Percentiles rank a stretch among this genome's conserved stretches.
Conservation (phyloP, 92 coral and sea anemone genomes). For the Scolanthus callimorphus region DNA sequence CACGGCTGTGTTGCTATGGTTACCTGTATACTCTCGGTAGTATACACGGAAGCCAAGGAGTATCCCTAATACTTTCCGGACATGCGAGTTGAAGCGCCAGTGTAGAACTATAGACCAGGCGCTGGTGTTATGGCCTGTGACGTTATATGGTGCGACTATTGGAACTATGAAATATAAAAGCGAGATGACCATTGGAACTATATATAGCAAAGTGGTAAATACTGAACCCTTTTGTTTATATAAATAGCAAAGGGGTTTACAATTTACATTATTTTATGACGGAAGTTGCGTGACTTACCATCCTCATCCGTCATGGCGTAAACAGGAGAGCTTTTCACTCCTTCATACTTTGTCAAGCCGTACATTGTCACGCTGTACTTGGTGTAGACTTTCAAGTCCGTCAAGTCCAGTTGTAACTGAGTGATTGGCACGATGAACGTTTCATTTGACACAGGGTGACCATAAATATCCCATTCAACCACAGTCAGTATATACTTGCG, state of each 20-base stretch:
- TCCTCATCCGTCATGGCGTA: slow-evolving; percentile 61
- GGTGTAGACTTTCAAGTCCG: slow-evolving; percentile 31
- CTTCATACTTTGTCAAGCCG: slow-evolving; percentile 51
- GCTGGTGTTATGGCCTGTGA: slow-evolving; percentile 25
- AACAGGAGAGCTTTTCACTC: slow-evolving; percentile 18
- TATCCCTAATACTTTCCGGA: slow-evolving; percentile 33
- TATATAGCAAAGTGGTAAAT: too few species aligned
- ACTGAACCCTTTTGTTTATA: too few species aligned
- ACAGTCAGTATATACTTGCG: slow-evolving; percentile 44
- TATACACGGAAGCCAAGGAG: slow-evolving; percentile 31
- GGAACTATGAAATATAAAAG: slow-evolving; percentile 46
- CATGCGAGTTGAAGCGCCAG: slow-evolving; percentile 37
- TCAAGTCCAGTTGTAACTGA: slow-evolving; percentile 20
- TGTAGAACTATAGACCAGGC: slow-evolving; percentile 21
- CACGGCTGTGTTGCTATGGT: too few species aligned
- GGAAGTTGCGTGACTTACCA: background rate
- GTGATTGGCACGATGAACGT: slow-evolving; percentile 1
- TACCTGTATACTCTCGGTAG: background rate
- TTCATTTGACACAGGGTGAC: slow-evolving; percentile 9
- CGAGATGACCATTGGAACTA: too few species aligned
- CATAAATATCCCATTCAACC: slow-evolving; percentile 13
- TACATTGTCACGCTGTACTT: slow-evolving; percentile 33
- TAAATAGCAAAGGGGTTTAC: too few species aligned
- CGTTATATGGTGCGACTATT: slow-evolving; percentile 35
- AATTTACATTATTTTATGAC: too few species aligned